A percentile compares a stretch with the other conserved stretches of the same genome.
Conservation (phyloP, 2,888 invertebrate genomes). For the Taenaris catops region DNA sequence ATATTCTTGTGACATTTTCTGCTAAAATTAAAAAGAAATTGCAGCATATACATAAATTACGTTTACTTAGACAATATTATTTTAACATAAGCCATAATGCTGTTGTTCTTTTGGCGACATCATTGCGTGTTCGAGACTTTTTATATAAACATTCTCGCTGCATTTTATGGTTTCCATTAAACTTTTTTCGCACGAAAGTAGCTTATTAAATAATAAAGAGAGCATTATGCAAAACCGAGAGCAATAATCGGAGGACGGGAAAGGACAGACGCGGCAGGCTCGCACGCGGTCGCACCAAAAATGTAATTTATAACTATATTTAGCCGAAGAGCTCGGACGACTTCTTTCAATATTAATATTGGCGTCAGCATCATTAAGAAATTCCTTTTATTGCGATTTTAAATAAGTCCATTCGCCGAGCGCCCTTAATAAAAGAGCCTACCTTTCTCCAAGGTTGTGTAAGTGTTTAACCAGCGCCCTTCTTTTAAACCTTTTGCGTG, state of each 20-base stretch:
- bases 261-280: slow-evolving; percentile 29
- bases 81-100: too few species aligned
- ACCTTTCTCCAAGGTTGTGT: slow-evolving; percentile 74
- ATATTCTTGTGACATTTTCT: too few species aligned
- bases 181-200: slow-evolving; percentile 24
- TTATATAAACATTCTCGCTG: slow-evolving; percentile 14
- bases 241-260: slow-evolving; percentile 27
- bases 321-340: slow-evolving; percentile 51
- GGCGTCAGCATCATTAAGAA: slow-evolving; percentile 73
- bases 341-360: slow-evolving; percentile 69
- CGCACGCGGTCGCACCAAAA: slow-evolving; percentile 44
- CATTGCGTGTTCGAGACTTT: slow-evolving; percentile 10
- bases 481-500: slow-evolving; percentile 54
- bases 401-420: slow-evolving; percentile 68
- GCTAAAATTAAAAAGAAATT: too few species aligned
- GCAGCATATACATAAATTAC: too few species aligned
- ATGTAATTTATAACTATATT: slow-evolving; percentile 73
- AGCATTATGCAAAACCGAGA: slow-evolving; percentile 27
- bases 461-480: slow-evolving; percentile 61
- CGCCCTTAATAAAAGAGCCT: slow-evolving; percentile 65
- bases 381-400: slow-evolving; percentile 77
- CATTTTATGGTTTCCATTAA: slow-evolving; percentile 23
- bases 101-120: slow-evolving; percentile 6
- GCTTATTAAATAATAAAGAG: slow-evolving; percentile 30
- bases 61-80: too few species aligned